Evolutionary conservation across 2,797 vertebrate genomes (phyloP), one percentile per base, ranked within the genome.

Genomic region (Lithobates pipiens): DNA sequence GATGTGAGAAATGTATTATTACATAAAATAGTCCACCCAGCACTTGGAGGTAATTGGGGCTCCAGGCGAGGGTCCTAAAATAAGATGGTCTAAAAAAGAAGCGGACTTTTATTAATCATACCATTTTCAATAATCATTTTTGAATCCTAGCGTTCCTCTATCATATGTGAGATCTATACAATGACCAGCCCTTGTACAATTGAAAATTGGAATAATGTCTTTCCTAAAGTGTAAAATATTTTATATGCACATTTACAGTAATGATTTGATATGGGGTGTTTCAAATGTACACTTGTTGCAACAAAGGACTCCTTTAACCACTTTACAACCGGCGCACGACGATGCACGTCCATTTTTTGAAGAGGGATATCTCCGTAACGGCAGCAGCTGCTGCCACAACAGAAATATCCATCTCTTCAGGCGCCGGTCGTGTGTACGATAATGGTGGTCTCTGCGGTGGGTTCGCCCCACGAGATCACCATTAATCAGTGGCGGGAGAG

Each of bases 81-180:
- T 78, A 68, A 85, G 54, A 80, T 80, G 27, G 50, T 85, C 50
- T 71, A 74, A 65, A 85, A 21, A 73, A 50, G 29, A 65, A 32
- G 29, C 21, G 5, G 9, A 1, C 10, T 21, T 74, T 68, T 46
- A 80, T 57, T 32, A 75, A 50, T 3, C 10, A 10, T 85, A 29
- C 16, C 32, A 10, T 32, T 70, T 57, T 2, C 7, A 75, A 23
- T 71, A 23, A 61, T 23, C 27, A 80, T 11, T 36, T 16, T 15
- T 69, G 9, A 50, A 71, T 39, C 15, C 3, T 13, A 46, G 11
- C 15, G 5, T 0, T 39, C 68, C 71, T 63, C 65, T 63, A 0
- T 42, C 54, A 3, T 9, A 71, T 11, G 8, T 61, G 7, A 25
- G 68, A 5, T 50, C 46, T 50, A 5, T 16, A 50, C 46, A 50